Percentiles rank a stretch among this genome's conserved stretches.
Evolutionary conservation across 2,797 vertebrate genomes (phyloP).

Genomic region (Pterois miles): DNA sequence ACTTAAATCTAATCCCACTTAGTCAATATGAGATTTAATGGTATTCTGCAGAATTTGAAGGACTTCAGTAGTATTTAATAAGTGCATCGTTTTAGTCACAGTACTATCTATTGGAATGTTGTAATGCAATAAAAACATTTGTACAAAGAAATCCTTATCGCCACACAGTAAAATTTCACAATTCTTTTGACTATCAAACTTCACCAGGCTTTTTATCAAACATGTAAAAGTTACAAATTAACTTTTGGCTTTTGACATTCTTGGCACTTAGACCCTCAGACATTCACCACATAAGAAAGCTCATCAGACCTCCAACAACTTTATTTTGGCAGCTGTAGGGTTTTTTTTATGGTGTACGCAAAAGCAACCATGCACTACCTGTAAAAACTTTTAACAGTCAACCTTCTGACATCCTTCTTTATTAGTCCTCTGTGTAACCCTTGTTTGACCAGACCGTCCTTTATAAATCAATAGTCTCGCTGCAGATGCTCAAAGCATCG

Average conservation of each 20-base stretch:
- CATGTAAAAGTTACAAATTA: slow-evolving; percentile 79
- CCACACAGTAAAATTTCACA: slow-evolving; percentile 54
- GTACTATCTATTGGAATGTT: slow-evolving; percentile 77
- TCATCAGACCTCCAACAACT: slow-evolving; percentile 42
- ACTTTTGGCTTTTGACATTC: slow-evolving; percentile 75
- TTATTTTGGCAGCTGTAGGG: slow-evolving; percentile 48
- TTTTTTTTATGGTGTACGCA: slow-evolving; percentile 19
- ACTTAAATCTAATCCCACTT: slow-evolving; percentile 1
- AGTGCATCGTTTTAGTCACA: slow-evolving; percentile 75
- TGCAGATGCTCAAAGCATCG: slow-evolving; percentile 89
- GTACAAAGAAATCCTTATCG: slow-evolving; percentile 69
- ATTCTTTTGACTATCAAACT: slow-evolving; percentile 58
- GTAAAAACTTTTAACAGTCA: slow-evolving; percentile 27
- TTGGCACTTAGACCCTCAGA: slow-evolving; percentile 76
- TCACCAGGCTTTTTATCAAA: slow-evolving; percentile 68
- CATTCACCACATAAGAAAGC: slow-evolving; percentile 52
- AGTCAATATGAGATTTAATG: slow-evolving; percentile 32
- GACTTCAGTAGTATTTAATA: slow-evolving; percentile 79
- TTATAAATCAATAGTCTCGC: slow-evolving; percentile 94
- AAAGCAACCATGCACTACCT: slow-evolving; percentile 56
- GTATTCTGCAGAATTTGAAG: slow-evolving; percentile 44
- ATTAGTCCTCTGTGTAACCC: slow-evolving; percentile 17
- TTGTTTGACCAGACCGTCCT: slow-evolving; percentile 37
- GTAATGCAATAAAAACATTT: slow-evolving; percentile 69
- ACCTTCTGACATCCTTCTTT: slow-evolving; percentile 13